phyloP scores from a whole-genome alignment of 64 coral and sea anemone species.

The Dendronephthya gigantea region DNA sequence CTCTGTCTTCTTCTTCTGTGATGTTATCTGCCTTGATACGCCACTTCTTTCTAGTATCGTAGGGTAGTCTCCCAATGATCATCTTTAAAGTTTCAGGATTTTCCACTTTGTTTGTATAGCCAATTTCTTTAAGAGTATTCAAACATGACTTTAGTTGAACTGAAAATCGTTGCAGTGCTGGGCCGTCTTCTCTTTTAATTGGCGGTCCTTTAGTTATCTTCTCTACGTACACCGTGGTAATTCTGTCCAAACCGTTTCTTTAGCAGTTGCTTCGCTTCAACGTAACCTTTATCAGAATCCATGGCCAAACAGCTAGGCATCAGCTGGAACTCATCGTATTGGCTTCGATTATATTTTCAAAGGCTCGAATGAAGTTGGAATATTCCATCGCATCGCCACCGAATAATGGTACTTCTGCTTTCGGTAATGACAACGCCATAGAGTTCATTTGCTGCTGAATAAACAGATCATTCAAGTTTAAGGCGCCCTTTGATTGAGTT shows the following conservation, averaged over 20 bases:
- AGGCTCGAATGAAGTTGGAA: background rate
- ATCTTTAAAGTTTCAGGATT: conserved; percentile 25
- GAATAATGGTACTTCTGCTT: background rate
- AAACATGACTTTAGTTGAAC: conserved; percentile 5
- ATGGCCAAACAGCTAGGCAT: conserved; percentile 30
- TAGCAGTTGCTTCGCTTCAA: conserved; percentile 1
- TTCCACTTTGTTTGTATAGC: conserved; percentile 18
- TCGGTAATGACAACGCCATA: background rate
- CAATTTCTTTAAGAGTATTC: conserved; percentile 28
- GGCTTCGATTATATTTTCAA: background rate
- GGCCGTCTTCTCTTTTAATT: conserved; percentile 20
- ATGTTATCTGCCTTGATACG: conserved; percentile 9
- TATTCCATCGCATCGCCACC: background rate
- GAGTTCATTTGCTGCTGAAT: background rate
- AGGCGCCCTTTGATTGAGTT: background rate
- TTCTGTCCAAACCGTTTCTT: conserved; percentile 21
- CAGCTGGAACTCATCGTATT: background rate
- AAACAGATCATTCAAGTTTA: background rate
- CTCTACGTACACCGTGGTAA: conserved; percentile 26
- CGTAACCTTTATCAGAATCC: conserved; percentile 15
- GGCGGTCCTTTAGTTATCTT: background rate
- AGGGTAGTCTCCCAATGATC: conserved; percentile 19
- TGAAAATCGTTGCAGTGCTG: conserved; percentile 32
- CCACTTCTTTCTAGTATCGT: background rate
- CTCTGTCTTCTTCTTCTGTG: conserved; percentile 10